phyloP scores from a whole-genome alignment of 2,113 vertebrate genomes.

The Lamprologus tigripictilis region DNA sequence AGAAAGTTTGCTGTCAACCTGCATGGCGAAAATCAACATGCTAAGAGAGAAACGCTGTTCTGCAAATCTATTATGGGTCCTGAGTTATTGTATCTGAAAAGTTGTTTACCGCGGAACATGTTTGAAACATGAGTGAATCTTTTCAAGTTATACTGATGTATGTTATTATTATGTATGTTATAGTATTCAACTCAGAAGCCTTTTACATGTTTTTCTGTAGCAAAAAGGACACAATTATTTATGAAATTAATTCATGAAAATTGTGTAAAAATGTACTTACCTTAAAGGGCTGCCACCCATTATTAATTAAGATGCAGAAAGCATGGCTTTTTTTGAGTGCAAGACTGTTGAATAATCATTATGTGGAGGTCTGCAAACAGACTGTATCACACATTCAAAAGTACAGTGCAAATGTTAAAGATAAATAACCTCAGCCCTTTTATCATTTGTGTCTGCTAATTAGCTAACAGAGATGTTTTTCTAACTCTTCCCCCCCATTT shows the following conservation, averaged over 20 bases:
- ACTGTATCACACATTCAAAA: neutral
- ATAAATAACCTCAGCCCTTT: neutral
- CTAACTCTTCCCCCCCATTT: neutral
- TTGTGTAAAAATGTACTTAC: neutral
- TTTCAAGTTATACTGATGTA: neutral
- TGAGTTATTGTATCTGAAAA: neutral
- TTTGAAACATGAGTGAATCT: neutral
- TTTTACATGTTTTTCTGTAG: neutral
- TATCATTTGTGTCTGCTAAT: neutral
- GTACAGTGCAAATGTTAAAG: neutral
- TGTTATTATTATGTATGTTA: neutral
- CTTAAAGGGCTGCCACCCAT: neutral
- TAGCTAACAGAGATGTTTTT: neutral
- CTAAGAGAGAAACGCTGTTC: neutral
- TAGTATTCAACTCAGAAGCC: neutral
- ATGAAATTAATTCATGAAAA: neutral
- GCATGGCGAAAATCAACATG: conserved; percentile 19
- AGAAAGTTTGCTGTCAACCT: conserved; percentile 27
- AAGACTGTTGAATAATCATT: neutral
- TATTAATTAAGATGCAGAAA: neutral
- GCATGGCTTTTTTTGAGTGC: neutral
- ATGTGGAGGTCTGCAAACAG: neutral
- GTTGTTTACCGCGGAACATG: neutral
- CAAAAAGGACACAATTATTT: neutral
- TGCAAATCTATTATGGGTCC: neutral